Conservation (phyloP, 2,797 vertebrate genomes). For the Emydoidea blandingii region DNA sequence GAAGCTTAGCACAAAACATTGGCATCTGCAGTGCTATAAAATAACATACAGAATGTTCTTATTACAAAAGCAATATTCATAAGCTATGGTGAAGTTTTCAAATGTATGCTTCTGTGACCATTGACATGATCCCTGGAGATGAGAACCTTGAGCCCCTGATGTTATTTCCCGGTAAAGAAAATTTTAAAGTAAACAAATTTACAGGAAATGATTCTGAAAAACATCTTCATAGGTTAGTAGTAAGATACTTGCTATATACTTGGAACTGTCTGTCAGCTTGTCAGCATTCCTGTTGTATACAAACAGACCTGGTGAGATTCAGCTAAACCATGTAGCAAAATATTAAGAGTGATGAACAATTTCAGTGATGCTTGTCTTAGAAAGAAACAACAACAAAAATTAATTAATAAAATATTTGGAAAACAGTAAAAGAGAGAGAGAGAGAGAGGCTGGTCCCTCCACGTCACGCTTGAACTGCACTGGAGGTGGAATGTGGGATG, state of each 20-base stretch:
- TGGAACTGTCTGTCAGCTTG: slow-evolving; percentile 37
- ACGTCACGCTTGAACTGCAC: slow-evolving; percentile 85
- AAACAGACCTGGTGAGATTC: slow-evolving; percentile 34
- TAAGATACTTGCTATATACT: slow-evolving; percentile 15
- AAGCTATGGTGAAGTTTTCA: slow-evolving; percentile 36
- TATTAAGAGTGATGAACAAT: slow-evolving; percentile 6
- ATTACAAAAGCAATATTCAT: slow-evolving; percentile 21
- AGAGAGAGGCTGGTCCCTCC: slow-evolving; percentile 78
- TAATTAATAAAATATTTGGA: slow-evolving; percentile 75
- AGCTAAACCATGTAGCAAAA: slow-evolving; percentile 24
- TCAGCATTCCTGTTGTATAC: slow-evolving; percentile 60
- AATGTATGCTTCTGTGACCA: slow-evolving; percentile 12
- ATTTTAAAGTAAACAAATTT: slow-evolving; percentile 49
- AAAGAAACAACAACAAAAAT: slow-evolving; percentile 45
- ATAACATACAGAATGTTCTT: not conserved
- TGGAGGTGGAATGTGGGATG: slow-evolving; percentile 81
- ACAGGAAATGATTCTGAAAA: slow-evolving; percentile 29
- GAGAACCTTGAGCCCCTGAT: slow-evolving; percentile 7
- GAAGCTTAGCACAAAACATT: no score
- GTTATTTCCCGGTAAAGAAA: slow-evolving; percentile 52
- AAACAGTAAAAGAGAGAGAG: slow-evolving; percentile 66
- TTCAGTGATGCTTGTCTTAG: slow-evolving; percentile 62
- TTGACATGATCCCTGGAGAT: slow-evolving; percentile 34
- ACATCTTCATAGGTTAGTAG: slow-evolving; percentile 28
- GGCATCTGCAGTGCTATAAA: not conserved